Base-by-base conservation (phyloP, 2,888 invertebrate species). In the Pyralis farinalis region DNA sequence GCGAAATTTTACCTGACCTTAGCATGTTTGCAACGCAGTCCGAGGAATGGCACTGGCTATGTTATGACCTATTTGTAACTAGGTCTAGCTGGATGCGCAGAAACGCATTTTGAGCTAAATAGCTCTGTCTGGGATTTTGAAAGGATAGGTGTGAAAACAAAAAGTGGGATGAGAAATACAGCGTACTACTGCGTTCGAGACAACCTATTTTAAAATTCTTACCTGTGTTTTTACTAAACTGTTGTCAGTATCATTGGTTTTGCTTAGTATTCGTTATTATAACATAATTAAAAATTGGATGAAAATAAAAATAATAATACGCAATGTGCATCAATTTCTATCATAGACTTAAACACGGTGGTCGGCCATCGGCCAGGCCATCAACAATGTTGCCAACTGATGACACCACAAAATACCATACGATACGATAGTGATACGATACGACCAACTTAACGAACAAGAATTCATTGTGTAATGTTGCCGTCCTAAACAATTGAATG, bases 151-250 rank as follows among this genome's bases (percentile, higher is more conserved):
- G 71, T 71, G 67, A 79, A 79, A 76, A 79, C 71, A 71, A 71
- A 71, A 76, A 73, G 72, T 75, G 69, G 73, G 70, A 78, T 75
- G 72, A 69, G 70, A 71, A 64, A 73, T 66, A 75, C 71, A 74
- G 79, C 73, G 71, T 76, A 69, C 70, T n/a, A 62, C 68, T 63
- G 76, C 68, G 71, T 78, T 63, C 63, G 53, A 60, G 57, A 44
- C 53, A 49, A 58, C 42, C 50, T 44, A 49, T 42, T 44, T 42
- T 40, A 33, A 49, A 44, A 33, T n/a, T 55, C 77, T 71, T 54
- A 80, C 82, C 80, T 70, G 51, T 54, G 51, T 44, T 52, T 49
- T 46, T 37, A 43, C 47, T 60, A 58, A 37, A 46, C 46, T 46
- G 38, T 53, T 58, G 51, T 42, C 47, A 49, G 47, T 62, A 48